phyloP scores from a whole-genome alignment of 2,888 invertebrate genomes.

The Platynereis dumerilii region DNA sequence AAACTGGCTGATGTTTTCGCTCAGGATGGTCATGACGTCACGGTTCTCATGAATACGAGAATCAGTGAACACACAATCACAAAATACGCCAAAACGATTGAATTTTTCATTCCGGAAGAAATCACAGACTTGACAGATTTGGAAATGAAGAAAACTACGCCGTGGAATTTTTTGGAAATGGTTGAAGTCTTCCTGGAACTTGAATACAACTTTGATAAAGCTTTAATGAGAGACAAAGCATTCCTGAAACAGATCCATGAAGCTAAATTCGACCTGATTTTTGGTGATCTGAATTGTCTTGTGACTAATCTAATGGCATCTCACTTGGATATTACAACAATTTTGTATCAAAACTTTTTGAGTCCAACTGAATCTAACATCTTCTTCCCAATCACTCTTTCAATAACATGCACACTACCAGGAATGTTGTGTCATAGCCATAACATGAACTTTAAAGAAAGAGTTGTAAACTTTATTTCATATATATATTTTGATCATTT shows the following conservation, averaged over 20 bases:
- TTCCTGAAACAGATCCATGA: background rate
- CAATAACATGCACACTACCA: background rate
- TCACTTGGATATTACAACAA: background rate
- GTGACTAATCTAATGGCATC: background rate
- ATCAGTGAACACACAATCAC: background rate
- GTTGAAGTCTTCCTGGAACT: background rate
- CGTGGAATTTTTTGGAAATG: too few relatives aligned
- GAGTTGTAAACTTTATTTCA: constrained; percentile 2
- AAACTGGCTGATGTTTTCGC: background rate
- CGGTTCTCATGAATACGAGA: constrained; percentile 1
- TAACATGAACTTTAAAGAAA: constrained; percentile 18
- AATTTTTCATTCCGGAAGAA: background rate
- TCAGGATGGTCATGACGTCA: background rate
- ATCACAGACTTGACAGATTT: background rate
- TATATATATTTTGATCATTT: too few relatives aligned
- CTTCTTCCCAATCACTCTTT: background rate
- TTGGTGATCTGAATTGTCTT: background rate
- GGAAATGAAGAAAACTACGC: too few relatives aligned
- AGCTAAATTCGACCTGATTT: background rate
- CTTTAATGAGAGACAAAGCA: background rate
- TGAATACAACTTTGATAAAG: background rate
- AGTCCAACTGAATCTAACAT: background rate
- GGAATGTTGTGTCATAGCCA: background rate
- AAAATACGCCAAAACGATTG: background rate
- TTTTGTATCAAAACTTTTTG: background rate